Conservation (phyloP, 2,113 vertebrate species). For the Damaliscus lunatus region DNA sequence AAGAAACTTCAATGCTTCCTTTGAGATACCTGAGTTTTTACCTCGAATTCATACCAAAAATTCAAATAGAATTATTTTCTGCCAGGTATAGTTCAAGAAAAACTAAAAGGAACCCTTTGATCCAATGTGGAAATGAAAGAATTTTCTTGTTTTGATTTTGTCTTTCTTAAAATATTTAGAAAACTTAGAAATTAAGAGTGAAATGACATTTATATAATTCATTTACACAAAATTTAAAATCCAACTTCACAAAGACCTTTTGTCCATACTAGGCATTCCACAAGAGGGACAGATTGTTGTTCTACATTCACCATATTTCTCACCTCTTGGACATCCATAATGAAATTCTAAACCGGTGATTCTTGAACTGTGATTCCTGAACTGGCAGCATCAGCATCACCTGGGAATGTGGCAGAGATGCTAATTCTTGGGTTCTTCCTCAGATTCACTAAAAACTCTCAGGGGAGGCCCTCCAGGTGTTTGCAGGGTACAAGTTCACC, state of each 20-base stretch:
- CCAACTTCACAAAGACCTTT: background rate
- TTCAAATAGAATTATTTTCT: background rate
- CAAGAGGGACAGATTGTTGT: background rate
- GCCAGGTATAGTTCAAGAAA: background rate
- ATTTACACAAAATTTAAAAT: background rate
- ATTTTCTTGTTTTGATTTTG: background rate
- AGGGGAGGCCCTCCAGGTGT: background rate
- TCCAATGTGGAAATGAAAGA: background rate
- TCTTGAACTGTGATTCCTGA: background rate
- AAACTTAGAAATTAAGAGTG: background rate
- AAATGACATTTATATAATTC: background rate
- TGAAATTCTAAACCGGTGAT: background rate
- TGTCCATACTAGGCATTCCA: accelerated
- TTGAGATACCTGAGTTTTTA: background rate
- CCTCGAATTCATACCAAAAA: background rate
- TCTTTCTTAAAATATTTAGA: background rate
- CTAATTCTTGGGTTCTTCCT: background rate
- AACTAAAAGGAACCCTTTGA: background rate
- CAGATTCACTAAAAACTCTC: too few species aligned
- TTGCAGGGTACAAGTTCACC: background rate
- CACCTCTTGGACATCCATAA: background rate
- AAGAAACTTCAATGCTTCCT: background rate
- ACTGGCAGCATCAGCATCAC: background rate
- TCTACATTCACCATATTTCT: background rate
- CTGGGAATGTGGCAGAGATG: background rate